phyloP scores from a whole-genome alignment of 23 tunicate genomes.

The Diplosoma virens region DNA sequence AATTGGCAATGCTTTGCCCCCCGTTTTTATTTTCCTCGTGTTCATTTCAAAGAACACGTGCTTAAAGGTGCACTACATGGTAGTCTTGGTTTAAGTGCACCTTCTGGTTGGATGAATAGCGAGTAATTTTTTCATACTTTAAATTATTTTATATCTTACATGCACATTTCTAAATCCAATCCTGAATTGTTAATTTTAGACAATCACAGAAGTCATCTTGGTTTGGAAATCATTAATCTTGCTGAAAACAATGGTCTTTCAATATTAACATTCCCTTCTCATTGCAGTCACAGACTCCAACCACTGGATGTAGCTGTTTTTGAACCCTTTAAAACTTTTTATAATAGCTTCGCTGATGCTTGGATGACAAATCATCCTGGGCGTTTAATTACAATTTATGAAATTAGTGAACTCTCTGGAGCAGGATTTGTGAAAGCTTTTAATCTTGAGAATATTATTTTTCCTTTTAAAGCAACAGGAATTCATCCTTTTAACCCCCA shows the following conservation, averaged over 20 bases:
- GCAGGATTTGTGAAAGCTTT: conserved; percentile 23
- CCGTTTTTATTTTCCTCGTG: conserved; percentile 12
- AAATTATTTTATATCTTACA: conserved; percentile 13
- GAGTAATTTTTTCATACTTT: background rate
- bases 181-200: conserved; percentile 26
- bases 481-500: conserved; percentile 14
- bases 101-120: conserved; percentile 36
- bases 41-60: conserved; percentile 1
- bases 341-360: conserved; percentile 12
- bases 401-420: conserved; percentile 31
- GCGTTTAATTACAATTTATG: conserved; percentile 9
- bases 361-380: conserved; percentile 33
- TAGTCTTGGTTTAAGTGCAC: conserved; percentile 6
- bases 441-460: conserved; percentile 26
- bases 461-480: conserved; percentile 17
- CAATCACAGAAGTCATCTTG: conserved; percentile 32
- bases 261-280: conserved; percentile 47
- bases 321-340: conserved; percentile 40
- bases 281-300: conserved; percentile 49
- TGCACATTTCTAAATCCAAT: conserved; percentile 12
- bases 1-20: conserved; percentile 23
- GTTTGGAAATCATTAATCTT: background rate
- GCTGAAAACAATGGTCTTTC: conserved; percentile 27
- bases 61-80: conserved; percentile 24
- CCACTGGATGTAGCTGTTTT: conserved; percentile 43